A percentile compares a stretch with the other conserved stretches of the same genome.
Evolutionary conservation across 2,888 invertebrate genomes (phyloP).

Genomic region (Stenodera caucasica): DNA sequence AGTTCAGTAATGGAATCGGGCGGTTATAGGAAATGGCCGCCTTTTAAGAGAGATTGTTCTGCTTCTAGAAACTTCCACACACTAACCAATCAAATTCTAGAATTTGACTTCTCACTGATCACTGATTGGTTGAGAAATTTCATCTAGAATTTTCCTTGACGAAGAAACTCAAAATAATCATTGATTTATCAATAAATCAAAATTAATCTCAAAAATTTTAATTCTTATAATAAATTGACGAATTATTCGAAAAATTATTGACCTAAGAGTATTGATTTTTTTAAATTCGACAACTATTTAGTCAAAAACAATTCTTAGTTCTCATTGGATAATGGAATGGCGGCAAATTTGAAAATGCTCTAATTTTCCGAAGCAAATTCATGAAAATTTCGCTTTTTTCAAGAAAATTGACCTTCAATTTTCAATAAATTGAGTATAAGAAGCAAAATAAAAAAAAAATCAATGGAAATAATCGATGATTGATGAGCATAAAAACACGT

Average conservation of each 20-base stretch:
- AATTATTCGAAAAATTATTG: no score
- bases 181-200: not conserved
- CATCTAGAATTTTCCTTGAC: slow-evolving; percentile 14
- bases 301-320: not conserved
- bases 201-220: not conserved
- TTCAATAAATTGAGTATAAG: no score
- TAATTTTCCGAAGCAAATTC: not conserved
- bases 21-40: slow-evolving; percentile 38
- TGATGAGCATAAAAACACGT: not conserved
- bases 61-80: slow-evolving; percentile 51
- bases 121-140: slow-evolving; percentile 32
- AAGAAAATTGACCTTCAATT: no score
- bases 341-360: not conserved
- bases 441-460: no score
- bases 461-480: not conserved
- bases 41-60: slow-evolving; percentile 48
- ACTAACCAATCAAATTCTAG: slow-evolving; percentile 42
- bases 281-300: not conserved
- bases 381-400: not conserved
- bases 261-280: not conserved
- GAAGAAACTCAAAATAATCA: not conserved
- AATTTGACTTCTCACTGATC: slow-evolving; percentile 11
- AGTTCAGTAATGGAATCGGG: slow-evolving; percentile 46
- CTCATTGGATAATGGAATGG: not conserved
- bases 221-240: no score